phyloP scores from a whole-genome alignment of 92 coral and sea anemone species.

The Porites evermanni region DNA sequence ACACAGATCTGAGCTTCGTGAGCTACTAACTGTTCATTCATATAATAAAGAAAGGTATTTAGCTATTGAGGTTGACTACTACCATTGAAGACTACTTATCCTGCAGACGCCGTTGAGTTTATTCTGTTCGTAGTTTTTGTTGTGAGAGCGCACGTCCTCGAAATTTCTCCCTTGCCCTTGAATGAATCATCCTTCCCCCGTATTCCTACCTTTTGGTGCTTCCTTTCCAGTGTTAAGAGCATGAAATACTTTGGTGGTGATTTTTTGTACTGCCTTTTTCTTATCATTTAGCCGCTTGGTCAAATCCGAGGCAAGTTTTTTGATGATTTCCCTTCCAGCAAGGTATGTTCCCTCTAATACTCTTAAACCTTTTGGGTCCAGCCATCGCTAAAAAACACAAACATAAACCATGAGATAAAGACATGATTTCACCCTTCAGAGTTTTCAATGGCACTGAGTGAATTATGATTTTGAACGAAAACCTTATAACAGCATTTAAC shows the following conservation, averaged over 20 bases:
- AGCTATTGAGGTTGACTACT: too few species aligned
- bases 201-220: constrained; percentile 19
- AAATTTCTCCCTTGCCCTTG: neutral
- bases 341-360: constrained; percentile 13
- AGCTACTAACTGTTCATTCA: too few species aligned
- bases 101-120: too few species aligned
- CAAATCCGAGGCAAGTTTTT: neutral
- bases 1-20: too few species aligned
- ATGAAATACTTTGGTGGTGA: neutral
- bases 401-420: neutral
- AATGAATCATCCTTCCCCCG: neutral
- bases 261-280: neutral
- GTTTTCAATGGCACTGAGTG: neutral
- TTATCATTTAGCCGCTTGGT: neutral
- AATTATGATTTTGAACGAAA: too few species aligned
- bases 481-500: too few species aligned
- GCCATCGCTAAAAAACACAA: neutral
- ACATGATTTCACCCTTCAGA: neutral
- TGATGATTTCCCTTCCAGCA: neutral
- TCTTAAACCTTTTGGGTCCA: neutral
- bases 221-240: neutral
- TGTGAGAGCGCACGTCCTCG: too few species aligned
- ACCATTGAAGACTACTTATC: too few species aligned
- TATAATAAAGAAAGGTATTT: too few species aligned
- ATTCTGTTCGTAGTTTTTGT: too few species aligned